Evolutionary conservation across 2,797 vertebrate species (phyloP).

Genomic region (Orientallactaga sibirica): DNA sequence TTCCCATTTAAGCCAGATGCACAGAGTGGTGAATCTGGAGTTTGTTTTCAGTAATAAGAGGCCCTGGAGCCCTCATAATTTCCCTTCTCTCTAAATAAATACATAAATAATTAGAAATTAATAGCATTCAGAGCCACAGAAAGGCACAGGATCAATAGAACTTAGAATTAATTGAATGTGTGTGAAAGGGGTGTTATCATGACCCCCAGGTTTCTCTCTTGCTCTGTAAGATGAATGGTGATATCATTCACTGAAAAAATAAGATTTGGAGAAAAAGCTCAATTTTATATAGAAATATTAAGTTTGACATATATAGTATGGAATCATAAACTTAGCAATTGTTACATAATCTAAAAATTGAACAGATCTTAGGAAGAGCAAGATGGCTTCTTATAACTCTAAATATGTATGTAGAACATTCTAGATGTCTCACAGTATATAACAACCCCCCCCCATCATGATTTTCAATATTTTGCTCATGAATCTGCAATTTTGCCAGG

Average conservation of each 20-base stretch:
- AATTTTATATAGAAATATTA: conserved; percentile 37
- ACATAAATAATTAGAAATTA: too few species aligned
- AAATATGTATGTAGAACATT: background rate
- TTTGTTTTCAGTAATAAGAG: too few species aligned
- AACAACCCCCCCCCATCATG: background rate
- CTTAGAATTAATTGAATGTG: background rate
- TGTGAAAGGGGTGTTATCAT: background rate
- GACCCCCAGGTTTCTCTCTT: background rate
- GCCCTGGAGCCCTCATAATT: too few species aligned
- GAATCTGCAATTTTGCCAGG: background rate
- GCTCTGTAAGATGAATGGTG: background rate
- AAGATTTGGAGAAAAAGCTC: conserved; percentile 4
- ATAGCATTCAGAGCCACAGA: background rate
- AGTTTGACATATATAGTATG: background rate
- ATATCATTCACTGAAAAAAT: background rate
- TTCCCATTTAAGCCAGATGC: too few species aligned
- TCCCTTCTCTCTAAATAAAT: too few species aligned
- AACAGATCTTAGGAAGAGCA: conserved; percentile 31
- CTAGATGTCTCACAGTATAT: background rate
- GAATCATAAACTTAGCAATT: background rate
- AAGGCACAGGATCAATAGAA: background rate
- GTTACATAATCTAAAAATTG: background rate
- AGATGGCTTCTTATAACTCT: background rate
- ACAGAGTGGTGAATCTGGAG: too few species aligned
- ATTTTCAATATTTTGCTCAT: conserved; percentile 28